Conservation (phyloP, 2,888 invertebrate genomes). For the Cheilosia variabilis region DNA sequence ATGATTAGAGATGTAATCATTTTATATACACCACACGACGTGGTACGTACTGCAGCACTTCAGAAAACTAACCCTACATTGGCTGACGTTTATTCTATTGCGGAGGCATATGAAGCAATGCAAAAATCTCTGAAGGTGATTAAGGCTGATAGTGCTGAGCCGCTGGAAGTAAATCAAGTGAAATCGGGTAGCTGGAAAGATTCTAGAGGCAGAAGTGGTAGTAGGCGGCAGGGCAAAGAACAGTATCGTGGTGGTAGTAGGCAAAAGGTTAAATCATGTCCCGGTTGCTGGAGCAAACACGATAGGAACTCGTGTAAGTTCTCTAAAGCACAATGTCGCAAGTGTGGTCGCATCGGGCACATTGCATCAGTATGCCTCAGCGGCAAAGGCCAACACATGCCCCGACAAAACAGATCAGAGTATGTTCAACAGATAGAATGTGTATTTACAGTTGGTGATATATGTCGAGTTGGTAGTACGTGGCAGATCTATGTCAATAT, state of each 20-base stretch:
- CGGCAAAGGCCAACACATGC: not conserved
- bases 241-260: slow-evolving; percentile 21
- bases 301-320: not conserved
- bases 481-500: slow-evolving; percentile 18
- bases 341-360: slow-evolving; percentile 4
- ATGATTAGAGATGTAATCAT: slow-evolving; percentile 39
- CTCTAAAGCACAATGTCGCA: slow-evolving; percentile 14
- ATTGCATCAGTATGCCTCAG: no score
- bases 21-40: slow-evolving; percentile 30
- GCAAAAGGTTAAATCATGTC: slow-evolving; percentile 25
- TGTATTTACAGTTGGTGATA: slow-evolving; percentile 17
- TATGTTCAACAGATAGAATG: not conserved
- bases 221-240: slow-evolving; percentile 18
- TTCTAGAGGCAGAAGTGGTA: slow-evolving; percentile 19
- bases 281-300: slow-evolving; percentile 17
- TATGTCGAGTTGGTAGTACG: slow-evolving; percentile 11
- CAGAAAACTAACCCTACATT: slow-evolving; percentile 46
- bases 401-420: not conserved
- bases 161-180: slow-evolving; percentile 17
- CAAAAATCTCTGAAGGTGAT: slow-evolving; percentile 36
- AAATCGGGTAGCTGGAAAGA: slow-evolving; percentile 29
- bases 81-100: slow-evolving; percentile 22
- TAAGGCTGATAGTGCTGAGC: slow-evolving; percentile 24
- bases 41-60: slow-evolving; percentile 30
- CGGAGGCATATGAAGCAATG: slow-evolving; percentile 19